A percentile compares a stretch with the other conserved stretches of the same genome.
Conservation (phyloP, 2,113 vertebrate species). For the Coregonus clupeaformis region DNA sequence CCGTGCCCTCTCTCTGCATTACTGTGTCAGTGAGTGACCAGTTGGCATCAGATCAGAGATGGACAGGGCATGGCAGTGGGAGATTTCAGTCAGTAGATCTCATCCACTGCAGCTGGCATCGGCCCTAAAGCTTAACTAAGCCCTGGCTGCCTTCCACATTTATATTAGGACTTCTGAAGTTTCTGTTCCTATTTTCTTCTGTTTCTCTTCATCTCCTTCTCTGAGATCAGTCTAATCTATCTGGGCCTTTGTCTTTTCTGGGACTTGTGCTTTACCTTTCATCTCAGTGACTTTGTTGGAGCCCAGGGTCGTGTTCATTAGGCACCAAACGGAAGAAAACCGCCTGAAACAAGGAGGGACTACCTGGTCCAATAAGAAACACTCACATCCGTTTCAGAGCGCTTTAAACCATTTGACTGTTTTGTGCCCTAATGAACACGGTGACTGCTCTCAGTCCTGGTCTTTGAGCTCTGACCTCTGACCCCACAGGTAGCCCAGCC, state of each 20-base stretch:
- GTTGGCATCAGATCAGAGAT: conserved; percentile 26
- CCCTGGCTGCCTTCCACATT: conserved; percentile 24
- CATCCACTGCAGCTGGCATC: conserved; percentile 37
- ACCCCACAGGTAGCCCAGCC: conserved; percentile 84
- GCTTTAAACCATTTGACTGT: too few relatives aligned
- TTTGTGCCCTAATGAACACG: too few relatives aligned
- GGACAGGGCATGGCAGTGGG: not conserved
- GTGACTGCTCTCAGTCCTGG: not conserved
- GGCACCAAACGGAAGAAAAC: not conserved
- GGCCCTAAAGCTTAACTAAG: conserved; percentile 37
- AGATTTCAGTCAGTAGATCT: not conserved
- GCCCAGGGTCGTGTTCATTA: not conserved
- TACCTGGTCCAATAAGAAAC: too few relatives aligned
- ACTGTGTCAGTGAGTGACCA: conserved; percentile 11
- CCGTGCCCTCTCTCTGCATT: conserved; percentile 15
- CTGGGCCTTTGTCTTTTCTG: conserved; percentile 22
- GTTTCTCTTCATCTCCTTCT: conserved; percentile 22
- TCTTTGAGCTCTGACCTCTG: not conserved
- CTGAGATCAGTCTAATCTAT: not conserved
- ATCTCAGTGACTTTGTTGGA: not conserved
- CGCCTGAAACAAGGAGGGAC: not conserved
- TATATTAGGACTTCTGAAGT: conserved; percentile 23
- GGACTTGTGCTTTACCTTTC: not conserved
- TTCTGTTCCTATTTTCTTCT: conserved; percentile 22
- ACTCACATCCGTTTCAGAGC: too few relatives aligned